Evolutionary conservation across 2,113 vertebrate genomes (phyloP), one percentile per base, ranked within the genome.

Genomic region (Sisor rabdophorus): DNA sequence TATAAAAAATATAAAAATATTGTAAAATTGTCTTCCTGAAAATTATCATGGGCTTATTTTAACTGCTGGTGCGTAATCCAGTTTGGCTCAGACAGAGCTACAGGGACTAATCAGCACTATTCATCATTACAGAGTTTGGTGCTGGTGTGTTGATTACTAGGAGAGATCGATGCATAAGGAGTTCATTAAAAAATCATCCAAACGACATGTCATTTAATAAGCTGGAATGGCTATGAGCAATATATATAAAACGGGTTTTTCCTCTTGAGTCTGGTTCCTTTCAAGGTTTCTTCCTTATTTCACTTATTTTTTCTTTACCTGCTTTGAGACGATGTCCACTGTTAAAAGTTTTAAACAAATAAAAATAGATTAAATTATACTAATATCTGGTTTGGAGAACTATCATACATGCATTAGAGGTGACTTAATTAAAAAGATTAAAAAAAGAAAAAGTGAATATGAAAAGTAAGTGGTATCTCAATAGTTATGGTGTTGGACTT

Each of bases 11-110:
- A n/a, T n/a, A n/a, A n/a, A n/a, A n/a, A 10, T 75, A 75, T 67
- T 40, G 53, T 52, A 26, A 55, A 79, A 61, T 52, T 40, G n/a
- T 40, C 36, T 64, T 58, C 22, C 63, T 56, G 75, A 80, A 65
- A 74, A 83, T 78, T 81, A 71, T 79, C 63, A 59, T 73, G 71
- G 58, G 79, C 77, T 79, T 72, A 56, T 70, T 68, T 47, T 54
- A 79, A 63, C 47, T 52, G 69, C 70, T 67, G 73, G 65, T 58
- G 26, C 61, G 68, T 75, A 61, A 26, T 24, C 50, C 71, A 58
- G 60, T 32, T 48, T 67, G 56, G 12, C 70, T 63, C 55, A 30
- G 26, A 4, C 40, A 77, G 64, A 40, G 50, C 60, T 53, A 24
- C 28, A 53, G 59, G 61, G n/a, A 65, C 73, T 44, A 54, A 75